Evolutionary conservation across 2,888 invertebrate genomes (phyloP), one percentile per base, ranked within the genome.

Genomic region (Cheilosia variabilis): DNA sequence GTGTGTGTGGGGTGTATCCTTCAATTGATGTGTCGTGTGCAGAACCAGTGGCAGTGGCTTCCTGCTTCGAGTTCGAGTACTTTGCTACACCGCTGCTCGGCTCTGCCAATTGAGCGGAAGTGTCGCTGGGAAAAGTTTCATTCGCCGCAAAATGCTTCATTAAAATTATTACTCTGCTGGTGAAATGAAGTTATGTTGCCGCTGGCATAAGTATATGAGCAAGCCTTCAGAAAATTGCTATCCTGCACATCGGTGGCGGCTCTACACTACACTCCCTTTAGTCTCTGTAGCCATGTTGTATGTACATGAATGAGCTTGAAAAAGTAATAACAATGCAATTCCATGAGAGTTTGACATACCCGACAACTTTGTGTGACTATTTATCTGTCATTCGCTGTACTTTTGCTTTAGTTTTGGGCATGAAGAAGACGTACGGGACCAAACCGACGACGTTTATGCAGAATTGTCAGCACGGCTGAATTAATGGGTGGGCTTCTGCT

Each of bases 51-150:
- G 31, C 47, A 71, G 66, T 50, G 47, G 65, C 66, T 73, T 78
- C 78, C 83, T 73, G 62, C 68, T 75, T 68, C 62, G 53, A 60
- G 31, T 79, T 41, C 15, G 52, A 52, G 65, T 43, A 19, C 24
- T 41, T 37, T 22, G 27, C 41, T 5, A 22, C 3, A 5, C 4
- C 37, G 53, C n/a, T 9, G 17, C 50, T 15, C 22, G 45, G 53
- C 53, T 60, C 62, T 52, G 76, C 80, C 80, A 86, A 86, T 86
- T 86, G 86, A 86, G 86, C 86, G 86, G 80, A 86, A 86, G 86
- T 86, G 86, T 86, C 86, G 86, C 80, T 86, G 81, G 71, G 76
- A 72, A 86, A 86, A 86, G 71, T 86, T 86, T 80, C 81, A 81
- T 80, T 81, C 77, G 75, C 80, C 71, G 57, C 86, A 86, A 86